Percentiles rank a stretch among this genome's conserved stretches.
Evolutionary conservation across 2,113 vertebrate species (phyloP).

Genomic region (Ondatra zibethicus): DNA sequence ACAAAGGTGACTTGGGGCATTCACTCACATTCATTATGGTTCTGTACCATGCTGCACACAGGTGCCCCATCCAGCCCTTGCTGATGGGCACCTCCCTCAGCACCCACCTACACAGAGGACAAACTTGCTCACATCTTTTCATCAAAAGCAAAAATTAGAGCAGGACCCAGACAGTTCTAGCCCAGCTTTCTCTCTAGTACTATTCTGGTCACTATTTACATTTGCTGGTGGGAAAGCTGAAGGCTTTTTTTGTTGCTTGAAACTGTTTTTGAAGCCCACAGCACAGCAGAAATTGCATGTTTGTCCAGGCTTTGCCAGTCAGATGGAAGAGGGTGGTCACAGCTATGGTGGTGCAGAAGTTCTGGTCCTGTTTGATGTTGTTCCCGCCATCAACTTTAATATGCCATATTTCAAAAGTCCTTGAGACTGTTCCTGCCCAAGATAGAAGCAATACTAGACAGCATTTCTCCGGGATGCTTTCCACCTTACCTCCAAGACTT

Average conservation of each 20-base stretch:
- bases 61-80: not conserved
- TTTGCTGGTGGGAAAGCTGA: constrained; percentile 71
- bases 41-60: not conserved
- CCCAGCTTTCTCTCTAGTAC: constrained; percentile 9
- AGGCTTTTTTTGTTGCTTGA: constrained; percentile 53
- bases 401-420: constrained; percentile 59
- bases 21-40: not conserved
- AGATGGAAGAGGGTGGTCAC: constrained; percentile 27
- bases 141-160: constrained; percentile 53
- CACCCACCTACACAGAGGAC: constrained; percentile 54
- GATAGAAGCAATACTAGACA: not conserved
- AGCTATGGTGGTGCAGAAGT: not conserved
- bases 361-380: constrained; percentile 73
- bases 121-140: constrained; percentile 37
- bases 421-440: constrained; percentile 58
- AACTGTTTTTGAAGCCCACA: constrained; percentile 67
- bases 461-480: constrained; percentile 42
- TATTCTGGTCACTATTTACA: constrained; percentile 70
- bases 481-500: constrained; percentile 43
- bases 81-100: not conserved
- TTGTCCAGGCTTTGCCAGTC: constrained; percentile 60
- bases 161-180: not conserved
- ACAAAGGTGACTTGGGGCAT: not conserved
- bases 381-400: constrained; percentile 75
- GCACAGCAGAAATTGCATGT: constrained; percentile 69